Percentiles rank a stretch among this genome's conserved stretches.
Conservation (phyloP, 1,140 invertebrate genomes). For the Ceratina japonica region DNA sequence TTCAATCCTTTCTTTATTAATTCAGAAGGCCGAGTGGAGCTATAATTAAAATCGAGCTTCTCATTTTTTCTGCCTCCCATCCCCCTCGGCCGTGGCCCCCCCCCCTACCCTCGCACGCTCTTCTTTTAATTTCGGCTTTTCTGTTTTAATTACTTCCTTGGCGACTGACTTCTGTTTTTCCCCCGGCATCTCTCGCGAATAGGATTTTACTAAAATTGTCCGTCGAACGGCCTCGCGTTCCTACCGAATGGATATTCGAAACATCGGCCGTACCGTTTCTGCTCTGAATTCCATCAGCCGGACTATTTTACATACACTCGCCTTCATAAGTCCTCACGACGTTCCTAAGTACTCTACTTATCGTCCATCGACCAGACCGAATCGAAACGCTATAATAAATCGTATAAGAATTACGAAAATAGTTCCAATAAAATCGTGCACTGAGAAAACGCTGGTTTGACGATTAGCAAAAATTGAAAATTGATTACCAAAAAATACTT, state of each 20-base stretch:
- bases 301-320: too few species aligned
- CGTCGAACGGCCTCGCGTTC: neutral
- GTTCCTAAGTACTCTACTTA: too few species aligned
- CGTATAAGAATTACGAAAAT: too few species aligned
- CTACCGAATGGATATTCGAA: neutral
- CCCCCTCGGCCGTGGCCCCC: neutral
- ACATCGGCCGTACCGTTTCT: neutral
- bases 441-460: too few species aligned
- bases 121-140: conserved; percentile 35
- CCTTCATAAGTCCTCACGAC: too few species aligned
- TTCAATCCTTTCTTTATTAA: conserved; percentile 45
- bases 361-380: too few species aligned
- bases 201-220: conserved; percentile 18
- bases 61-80: neutral
- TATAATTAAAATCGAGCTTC: conserved; percentile 45
- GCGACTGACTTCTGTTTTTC: neutral
- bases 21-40: conserved; percentile 10
- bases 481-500: too few species aligned
- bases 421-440: too few species aligned
- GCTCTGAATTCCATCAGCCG: conserved; percentile 5
- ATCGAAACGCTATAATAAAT: too few species aligned
- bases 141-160: conserved; percentile 24
- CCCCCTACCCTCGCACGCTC: neutral
- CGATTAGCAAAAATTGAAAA: too few species aligned
- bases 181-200: conserved; percentile 1